Base-by-base conservation (phyloP, 2,113 vertebrate species). In the Leucopternis melanops region DNA sequence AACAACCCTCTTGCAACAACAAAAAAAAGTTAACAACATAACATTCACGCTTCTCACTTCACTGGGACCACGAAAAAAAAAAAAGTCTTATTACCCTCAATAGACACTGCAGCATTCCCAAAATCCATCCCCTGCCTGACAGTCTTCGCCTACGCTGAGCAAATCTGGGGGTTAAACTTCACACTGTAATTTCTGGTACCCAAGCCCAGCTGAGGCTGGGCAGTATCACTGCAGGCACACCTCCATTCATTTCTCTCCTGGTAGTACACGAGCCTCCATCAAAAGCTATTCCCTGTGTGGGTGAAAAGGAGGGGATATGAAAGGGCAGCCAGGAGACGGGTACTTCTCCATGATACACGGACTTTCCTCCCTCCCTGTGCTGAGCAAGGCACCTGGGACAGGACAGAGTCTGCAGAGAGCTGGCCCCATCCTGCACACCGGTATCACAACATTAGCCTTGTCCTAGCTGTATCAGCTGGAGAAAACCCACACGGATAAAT, bases 131-230 rank as follows among this genome's bases (percentile, higher is more conserved):
- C 40, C 42, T 40, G 20, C 61, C 42, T 40, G 31, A 10, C 13
- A 18, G 9, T 1, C 20, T 47, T 42, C 13, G 9, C n/a, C 16
- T 36, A 1, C 0, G 1, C 26, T 27, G 50, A 2, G 6, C 23
- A 11, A 11, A 40, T 12, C 10, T 16, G 27, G 25, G 45, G 21
- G 9, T 74, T 71, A 62, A 66, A 40, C 2, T 36, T 54, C 26
- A 40, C 3, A 3, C 6, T 58, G 65, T 7, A 10, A 44, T 25
- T 54, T 4, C 7, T 4, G 3, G 8, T 42, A 15, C 2, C 13
- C 34, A 45, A 70, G 55, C 15, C 26, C 3, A 14, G 13, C 36
- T 50, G 40, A 44, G 55, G 19, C 8, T 34, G n/a, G 29, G 16
- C 45, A 34, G 4, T 3, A 16, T 21, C 47, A 1, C 61, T 8